Conservation (phyloP, 2,113 vertebrate genomes). For the Rhombomys opimus region DNA sequence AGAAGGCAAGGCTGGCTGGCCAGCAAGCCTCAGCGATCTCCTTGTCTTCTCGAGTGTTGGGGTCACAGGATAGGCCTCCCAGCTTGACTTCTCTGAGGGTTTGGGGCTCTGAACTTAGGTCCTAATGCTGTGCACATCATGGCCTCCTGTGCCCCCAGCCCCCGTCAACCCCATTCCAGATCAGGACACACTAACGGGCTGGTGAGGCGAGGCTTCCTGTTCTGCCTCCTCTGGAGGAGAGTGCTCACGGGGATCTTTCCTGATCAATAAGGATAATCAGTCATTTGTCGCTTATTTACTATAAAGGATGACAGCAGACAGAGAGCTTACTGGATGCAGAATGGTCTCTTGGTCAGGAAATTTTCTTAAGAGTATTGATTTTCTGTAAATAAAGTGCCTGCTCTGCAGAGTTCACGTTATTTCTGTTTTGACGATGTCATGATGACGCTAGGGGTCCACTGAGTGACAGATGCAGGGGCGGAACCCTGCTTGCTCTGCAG, state of each 20-base stretch:
- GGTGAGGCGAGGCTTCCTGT: too few relatives aligned
- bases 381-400: conserved; percentile 15
- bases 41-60: not conserved
- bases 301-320: not conserved
- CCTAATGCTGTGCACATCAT: not conserved
- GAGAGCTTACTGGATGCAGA: not conserved
- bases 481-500: too few relatives aligned
- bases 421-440: not conserved
- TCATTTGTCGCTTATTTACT: not conserved
- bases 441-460: not conserved
- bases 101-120: not conserved
- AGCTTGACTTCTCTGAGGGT: not conserved
- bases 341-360: conserved; percentile 10
- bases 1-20: not conserved
- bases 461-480: not conserved
- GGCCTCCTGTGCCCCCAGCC: too few relatives aligned
- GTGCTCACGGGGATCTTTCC: not conserved
- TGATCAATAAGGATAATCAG: not conserved
- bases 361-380: conserved; percentile 29
- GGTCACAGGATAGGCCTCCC: not conserved
- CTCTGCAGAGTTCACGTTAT: not conserved
- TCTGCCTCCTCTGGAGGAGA: not conserved
- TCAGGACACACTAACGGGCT: too few relatives aligned
- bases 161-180: not conserved
- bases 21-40: not conserved